Evolutionary conservation across 2,797 vertebrate genomes (phyloP).

Genomic region (Fistularia commersonii): DNA sequence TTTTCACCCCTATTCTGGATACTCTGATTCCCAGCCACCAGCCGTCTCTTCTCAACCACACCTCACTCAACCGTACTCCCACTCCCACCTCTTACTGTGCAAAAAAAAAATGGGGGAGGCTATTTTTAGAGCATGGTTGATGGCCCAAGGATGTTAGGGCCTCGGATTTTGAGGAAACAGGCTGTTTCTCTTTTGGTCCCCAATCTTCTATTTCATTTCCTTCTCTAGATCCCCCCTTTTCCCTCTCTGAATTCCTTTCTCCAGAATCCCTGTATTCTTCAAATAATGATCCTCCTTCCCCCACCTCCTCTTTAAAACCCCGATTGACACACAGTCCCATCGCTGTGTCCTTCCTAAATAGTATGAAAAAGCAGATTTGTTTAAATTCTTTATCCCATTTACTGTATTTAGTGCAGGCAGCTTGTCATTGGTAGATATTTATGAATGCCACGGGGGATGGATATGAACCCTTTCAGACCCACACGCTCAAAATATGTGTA

Average conservation of each 20-base stretch:
- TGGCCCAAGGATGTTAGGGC: constrained; percentile 73
- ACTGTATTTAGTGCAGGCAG: no score
- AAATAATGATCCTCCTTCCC: no score
- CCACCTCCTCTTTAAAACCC: no score
- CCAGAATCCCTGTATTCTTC: constrained; percentile 6
- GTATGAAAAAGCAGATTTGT: no score
- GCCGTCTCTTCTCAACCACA: constrained; percentile 40
- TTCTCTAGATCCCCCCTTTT: constrained; percentile 48
- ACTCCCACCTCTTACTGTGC: constrained; percentile 50
- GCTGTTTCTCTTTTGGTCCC: constrained; percentile 54
- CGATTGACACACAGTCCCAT: no score
- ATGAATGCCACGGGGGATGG: no score
- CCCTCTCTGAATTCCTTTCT: constrained; percentile 26
- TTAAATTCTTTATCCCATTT: no score
- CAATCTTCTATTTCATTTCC: constrained; percentile 60
- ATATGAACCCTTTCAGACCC: no score
- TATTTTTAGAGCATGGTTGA: constrained; percentile 76
- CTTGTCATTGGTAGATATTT: no score
- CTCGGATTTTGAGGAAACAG: constrained; percentile 73
- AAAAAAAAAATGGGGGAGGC: constrained; percentile 29
- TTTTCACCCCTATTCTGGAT: constrained; percentile 17
- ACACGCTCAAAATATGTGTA: no score
- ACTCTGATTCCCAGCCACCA: constrained; percentile 12
- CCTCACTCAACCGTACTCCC: constrained; percentile 22
- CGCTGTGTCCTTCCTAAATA: no score